Evolutionary conservation across 2,113 vertebrate species (phyloP).

Genomic region (Microcebus lehilahytsara): DNA sequence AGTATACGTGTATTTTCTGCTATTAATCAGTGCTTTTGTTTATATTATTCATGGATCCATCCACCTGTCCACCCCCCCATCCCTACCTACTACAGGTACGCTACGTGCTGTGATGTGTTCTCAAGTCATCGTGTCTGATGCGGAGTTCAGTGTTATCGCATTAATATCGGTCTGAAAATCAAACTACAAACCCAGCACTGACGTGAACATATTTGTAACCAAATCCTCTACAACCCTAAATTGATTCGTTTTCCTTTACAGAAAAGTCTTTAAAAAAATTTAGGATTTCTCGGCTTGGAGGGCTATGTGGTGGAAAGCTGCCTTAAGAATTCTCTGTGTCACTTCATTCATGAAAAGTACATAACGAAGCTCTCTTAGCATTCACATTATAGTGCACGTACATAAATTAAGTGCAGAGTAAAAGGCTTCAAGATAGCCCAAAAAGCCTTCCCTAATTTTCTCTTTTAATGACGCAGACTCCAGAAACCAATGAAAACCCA

Average conservation of each 20-base stretch:
- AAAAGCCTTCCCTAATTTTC: neutral
- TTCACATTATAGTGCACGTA: neutral
- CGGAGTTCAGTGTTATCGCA: neutral
- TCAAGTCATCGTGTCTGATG: neutral
- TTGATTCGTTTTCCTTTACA: neutral
- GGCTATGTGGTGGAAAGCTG: neutral
- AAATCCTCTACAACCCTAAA: neutral
- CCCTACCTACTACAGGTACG: neutral
- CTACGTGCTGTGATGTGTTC: neutral
- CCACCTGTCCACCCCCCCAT: neutral
- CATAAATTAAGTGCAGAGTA: neutral
- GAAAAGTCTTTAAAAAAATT: neutral
- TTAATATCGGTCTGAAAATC: neutral
- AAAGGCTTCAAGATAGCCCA: neutral
- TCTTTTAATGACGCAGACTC: constrained; percentile 47
- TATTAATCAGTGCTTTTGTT: neutral
- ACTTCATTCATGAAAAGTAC: neutral
- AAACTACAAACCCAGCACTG: neutral
- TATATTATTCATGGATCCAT: neutral
- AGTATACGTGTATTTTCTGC: neutral
- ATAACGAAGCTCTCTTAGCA: neutral
- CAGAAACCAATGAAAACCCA: neutral
- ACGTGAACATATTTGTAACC: neutral
- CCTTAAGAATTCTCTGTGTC: neutral
- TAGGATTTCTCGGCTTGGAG: neutral